Evolutionary conservation across 1,140 invertebrate species (phyloP).

Genomic region (Batillaria attramentaria): DNA sequence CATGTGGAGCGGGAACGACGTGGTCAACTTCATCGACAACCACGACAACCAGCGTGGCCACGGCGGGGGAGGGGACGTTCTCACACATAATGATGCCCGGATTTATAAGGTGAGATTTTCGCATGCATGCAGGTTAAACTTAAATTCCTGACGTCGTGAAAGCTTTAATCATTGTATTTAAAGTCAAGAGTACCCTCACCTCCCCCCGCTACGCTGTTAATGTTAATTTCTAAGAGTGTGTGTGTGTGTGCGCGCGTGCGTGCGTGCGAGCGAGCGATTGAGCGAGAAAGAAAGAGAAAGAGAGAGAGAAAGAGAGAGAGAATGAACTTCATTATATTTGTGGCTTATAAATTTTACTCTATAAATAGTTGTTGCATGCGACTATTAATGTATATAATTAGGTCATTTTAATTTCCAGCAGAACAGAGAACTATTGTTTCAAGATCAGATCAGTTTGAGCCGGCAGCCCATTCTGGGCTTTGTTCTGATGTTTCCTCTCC

Average conservation of each 20-base stretch:
- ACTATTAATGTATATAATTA: too few relatives aligned
- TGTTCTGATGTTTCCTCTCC: not conserved
- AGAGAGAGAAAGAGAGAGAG: not conserved
- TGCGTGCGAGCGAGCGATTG: not conserved
- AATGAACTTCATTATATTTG: not conserved
- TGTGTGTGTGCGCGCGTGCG: not conserved
- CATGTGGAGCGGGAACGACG: conserved; percentile 65
- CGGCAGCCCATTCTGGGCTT: not conserved
- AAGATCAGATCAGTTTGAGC: not conserved
- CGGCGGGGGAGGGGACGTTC: conserved; percentile 60
- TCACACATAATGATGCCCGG: conserved; percentile 68
- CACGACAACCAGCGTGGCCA: conserved; percentile 74
- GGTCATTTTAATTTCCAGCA: too few relatives aligned
- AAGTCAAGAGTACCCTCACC: too few relatives aligned
- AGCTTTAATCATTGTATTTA: too few relatives aligned
- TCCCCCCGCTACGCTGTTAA: too few relatives aligned
- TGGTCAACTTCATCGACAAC: conserved; percentile 73
- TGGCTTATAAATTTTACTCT: not conserved
- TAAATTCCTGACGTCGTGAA: too few relatives aligned
- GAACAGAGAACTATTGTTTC: not conserved
- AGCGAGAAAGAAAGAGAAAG: not conserved
- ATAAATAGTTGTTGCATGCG: not conserved
- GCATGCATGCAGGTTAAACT: not conserved
- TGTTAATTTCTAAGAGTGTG: not conserved
- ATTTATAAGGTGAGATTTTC: conserved; percentile 70